Evolutionary conservation across 2,797 vertebrate genomes (phyloP), one percentile per base, ranked within the genome.

Genomic region (Sparus aurata): DNA sequence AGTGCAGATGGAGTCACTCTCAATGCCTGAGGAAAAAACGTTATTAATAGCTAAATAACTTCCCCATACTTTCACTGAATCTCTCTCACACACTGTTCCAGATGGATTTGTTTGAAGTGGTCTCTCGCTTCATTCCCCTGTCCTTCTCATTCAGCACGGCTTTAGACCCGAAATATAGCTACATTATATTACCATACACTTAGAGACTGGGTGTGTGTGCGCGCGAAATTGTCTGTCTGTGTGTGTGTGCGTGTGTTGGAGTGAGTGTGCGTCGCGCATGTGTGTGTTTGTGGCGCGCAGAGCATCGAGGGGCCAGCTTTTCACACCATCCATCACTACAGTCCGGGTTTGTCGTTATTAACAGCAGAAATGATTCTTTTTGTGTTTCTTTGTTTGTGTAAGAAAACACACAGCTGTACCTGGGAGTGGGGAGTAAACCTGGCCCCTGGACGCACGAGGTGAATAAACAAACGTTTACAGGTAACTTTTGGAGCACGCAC

Each of bases 41-140:
- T 97, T 99, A 98, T 98, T 98, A 99, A 98, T 99, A 99, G 97
- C 97, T 98, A 98, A 98, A 98, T 98, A 99, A 98, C 97, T 98
- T 97, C 95, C 94, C 96, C 96, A 96, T 96, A 97, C 96, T 97
- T 97, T 96, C 97, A 95, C 95, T 96, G 97, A 98, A 98, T 98
- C 97, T 97, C 96, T 94, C 95, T 96, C 95, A 93, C 93, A 92
- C 91, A 93, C 95, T 96, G 95, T 96, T 97, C 95, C 96, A 95
- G 96, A 97, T 96, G 97, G 95, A 97, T 97, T 97, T 97, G 96
- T 98, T 98, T 99, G 97, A 98, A 98, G 97, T 98, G 94, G 95
- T 96, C 94, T 96, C 95, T 94, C 92, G 95, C 95, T 95, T 96
- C 96, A 93, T 96, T 95, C 96, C 95, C 94, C 91, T 93, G 89